Base-by-base conservation (phyloP, 2,113 vertebrate genomes). In the Isichthys henryi region DNA sequence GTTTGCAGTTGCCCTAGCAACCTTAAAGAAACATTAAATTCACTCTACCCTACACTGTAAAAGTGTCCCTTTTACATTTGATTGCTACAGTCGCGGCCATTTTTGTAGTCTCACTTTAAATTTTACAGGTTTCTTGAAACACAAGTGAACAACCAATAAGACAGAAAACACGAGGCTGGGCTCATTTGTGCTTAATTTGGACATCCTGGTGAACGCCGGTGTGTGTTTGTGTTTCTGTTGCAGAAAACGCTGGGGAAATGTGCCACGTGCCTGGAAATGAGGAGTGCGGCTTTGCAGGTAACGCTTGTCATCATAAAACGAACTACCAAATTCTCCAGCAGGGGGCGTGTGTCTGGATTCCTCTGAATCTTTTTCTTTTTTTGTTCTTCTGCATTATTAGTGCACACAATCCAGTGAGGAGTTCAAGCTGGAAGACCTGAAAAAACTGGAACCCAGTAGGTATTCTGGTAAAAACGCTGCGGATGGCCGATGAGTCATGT, bases 201-300 rank as follows among this genome's bases (percentile, higher is more conserved):
- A 43, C 2, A 1, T 77, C 17, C 74, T 77, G 74, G 74, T 17
- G 35, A 39, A 77, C 15, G 6, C 74, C 5, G 0, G 13, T 80
- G 35, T 4, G 9, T 10, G 46, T 48, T 19, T 88, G 82, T 89
- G 74, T 91, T 90, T 90, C 10, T 27, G 10, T 92, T 94, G 39
- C 93, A 99, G 98, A 99, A 97, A 97, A 99, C 95, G 43, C 94
- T 99, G 94, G 97, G 97, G 89, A 99, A 99, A 95, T 97, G 98
- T 93, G 97, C 98, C 95, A 97, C 98, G 96, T 99, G 98, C 91
- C 96, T 99, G 94, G 98, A 99, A 95, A 96, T 99, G 95, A 96
- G 98, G 94, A 98, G 98, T 92, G 95, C 96, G 91, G 97, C 98
- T 93, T 95, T 99, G 94, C 98, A 99, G 98, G 98, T 99, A 95